Conservation (phyloP, 1,140 invertebrate genomes). For the Cyclargus thomasi region DNA sequence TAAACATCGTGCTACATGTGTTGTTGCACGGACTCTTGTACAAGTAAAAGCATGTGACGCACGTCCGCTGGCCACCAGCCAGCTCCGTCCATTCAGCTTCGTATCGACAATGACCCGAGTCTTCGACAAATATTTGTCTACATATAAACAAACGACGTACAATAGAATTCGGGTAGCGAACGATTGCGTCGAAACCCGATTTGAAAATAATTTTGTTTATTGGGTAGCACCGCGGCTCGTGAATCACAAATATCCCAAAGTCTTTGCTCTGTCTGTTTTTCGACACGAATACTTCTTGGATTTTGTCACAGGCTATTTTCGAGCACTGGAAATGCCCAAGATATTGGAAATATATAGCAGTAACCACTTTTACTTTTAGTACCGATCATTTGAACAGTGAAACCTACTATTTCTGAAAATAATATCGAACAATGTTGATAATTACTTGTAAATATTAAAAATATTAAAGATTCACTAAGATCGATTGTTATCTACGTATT, state of each 20-base stretch:
- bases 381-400: not conserved
- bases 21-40: not conserved
- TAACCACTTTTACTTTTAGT: not conserved
- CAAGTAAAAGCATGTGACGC: constrained; percentile 53
- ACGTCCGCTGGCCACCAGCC: constrained; percentile 47
- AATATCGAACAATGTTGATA: too few species aligned
- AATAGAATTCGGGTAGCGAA: constrained; percentile 7
- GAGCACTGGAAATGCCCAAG: not conserved
- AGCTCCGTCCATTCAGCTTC: constrained; percentile 64
- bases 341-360: not conserved
- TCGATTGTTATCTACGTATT: too few species aligned
- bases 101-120: constrained; percentile 62
- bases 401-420: too few species aligned
- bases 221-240: not conserved
- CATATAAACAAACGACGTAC: constrained; percentile 19
- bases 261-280: not conserved
- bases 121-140: constrained; percentile 36
- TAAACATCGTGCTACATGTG: not conserved
- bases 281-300: not conserved
- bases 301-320: not conserved
- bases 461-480: too few species aligned
- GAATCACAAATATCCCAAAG: not conserved
- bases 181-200: not conserved
- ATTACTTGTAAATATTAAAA: too few species aligned
- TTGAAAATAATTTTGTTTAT: not conserved